phyloP scores from a whole-genome alignment of 2,888 invertebrate species.

The Slavum lentiscoides region DNA sequence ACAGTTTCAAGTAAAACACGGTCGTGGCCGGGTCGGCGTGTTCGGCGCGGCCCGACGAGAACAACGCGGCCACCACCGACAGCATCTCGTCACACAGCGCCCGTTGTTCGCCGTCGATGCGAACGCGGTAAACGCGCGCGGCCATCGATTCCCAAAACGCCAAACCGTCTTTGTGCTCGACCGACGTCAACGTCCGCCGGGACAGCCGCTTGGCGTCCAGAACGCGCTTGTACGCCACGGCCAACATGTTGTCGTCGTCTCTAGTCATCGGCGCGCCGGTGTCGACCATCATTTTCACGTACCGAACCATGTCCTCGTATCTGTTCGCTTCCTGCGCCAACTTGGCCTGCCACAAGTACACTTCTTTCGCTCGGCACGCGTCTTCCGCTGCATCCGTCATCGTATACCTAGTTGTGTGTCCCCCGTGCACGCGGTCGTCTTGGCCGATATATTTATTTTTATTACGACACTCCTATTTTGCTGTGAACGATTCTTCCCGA shows the following conservation, averaged over 20 bases:
- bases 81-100: constrained; percentile 16
- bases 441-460: too few relatives aligned
- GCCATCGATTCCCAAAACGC: neutral
- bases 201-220: constrained; percentile 25
- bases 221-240: constrained; percentile 25
- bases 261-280: constrained; percentile 6
- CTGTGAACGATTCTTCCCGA: too few relatives aligned
- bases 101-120: constrained; percentile 3
- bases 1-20: constrained; percentile 36
- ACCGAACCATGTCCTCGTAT: constrained; percentile 34
- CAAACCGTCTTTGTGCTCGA: constrained; percentile 1
- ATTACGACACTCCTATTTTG: too few relatives aligned
- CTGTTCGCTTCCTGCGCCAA: constrained; percentile 27
- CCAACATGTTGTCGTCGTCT: constrained; percentile 33
- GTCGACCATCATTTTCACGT: constrained; percentile 1
- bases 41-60: neutral
- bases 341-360: constrained; percentile 33
- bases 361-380: neutral
- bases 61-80: neutral
- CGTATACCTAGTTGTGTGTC: neutral
- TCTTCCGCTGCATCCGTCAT: neutral
- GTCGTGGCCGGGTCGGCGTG: neutral
- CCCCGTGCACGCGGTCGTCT: neutral
- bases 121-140: neutral
- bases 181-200: neutral